Evolutionary conservation across 1,140 invertebrate species (phyloP).

Genomic region (Agrypnia vestita): DNA sequence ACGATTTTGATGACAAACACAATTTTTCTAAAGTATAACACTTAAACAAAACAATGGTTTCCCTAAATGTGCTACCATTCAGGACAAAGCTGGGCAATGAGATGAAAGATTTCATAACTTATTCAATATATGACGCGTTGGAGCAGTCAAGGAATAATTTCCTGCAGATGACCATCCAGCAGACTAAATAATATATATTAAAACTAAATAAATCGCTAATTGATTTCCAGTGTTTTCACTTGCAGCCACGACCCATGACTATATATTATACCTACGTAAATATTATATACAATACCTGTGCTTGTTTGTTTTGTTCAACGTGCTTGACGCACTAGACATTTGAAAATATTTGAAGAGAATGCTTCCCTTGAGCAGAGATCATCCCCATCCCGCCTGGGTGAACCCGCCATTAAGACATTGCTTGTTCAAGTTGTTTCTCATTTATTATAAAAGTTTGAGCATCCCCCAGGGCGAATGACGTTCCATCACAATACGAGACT

Average conservation of each 20-base stretch:
- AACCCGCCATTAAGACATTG: conserved; percentile 34
- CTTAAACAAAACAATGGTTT: conserved; percentile 43
- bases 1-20: conserved; percentile 42
- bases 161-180: conserved; percentile 68
- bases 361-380: too few species aligned
- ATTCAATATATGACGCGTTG: conserved; percentile 66
- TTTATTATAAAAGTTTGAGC: conserved; percentile 40
- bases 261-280: too few species aligned
- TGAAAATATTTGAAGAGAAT: too few species aligned
- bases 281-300: too few species aligned
- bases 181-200: too few species aligned
- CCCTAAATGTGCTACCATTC: conserved; percentile 46
- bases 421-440: conserved; percentile 36
- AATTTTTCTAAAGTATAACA: conserved; percentile 27
- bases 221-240: too few species aligned
- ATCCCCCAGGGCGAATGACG: conserved; percentile 32
- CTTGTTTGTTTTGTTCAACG: too few species aligned
- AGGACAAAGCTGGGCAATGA: conserved; percentile 66
- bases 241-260: too few species aligned
- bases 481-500: conserved; percentile 37
- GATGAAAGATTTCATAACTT: conserved; percentile 70
- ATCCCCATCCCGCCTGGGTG: conserved; percentile 24
- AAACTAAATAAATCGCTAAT: too few species aligned
- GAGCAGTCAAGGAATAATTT: conserved; percentile 69
- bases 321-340: too few species aligned